Conservation (phyloP, 2,113 vertebrate genomes). For the Phrynocephalus versicolor region DNA sequence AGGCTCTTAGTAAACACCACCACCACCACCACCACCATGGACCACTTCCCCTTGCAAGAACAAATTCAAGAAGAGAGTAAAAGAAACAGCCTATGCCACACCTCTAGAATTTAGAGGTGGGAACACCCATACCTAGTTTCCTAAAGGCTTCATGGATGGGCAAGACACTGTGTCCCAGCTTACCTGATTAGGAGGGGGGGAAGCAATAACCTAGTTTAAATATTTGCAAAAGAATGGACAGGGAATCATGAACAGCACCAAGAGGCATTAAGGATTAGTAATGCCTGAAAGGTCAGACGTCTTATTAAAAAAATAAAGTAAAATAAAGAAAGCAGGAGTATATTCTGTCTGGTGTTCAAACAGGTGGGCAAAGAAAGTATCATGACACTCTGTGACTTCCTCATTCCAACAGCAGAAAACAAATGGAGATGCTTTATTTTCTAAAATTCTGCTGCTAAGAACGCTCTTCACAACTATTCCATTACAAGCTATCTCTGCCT, state of each 20-base stretch:
- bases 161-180: neutral
- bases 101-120: neutral
- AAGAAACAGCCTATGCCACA: neutral
- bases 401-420: slow-evolving; percentile 13
- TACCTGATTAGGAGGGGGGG: neutral
- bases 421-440: neutral
- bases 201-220: neutral
- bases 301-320: neutral
- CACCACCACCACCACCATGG: too few relatives aligned
- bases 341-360: neutral
- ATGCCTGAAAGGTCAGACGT: neutral
- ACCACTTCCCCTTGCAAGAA: neutral
- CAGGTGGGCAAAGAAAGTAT: neutral
- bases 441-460: neutral
- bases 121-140: neutral
- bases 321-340: neutral
- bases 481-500: neutral
- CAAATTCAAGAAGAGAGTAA: neutral
- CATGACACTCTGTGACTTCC: neutral
- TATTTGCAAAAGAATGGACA: neutral
- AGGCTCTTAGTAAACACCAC: too few relatives aligned
- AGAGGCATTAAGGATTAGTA: neutral
- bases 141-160: neutral
- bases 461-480: neutral
- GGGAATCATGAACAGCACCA: neutral